Conservation (phyloP, 2,113 vertebrate species). For the Sylvicapra grimmia region DNA sequence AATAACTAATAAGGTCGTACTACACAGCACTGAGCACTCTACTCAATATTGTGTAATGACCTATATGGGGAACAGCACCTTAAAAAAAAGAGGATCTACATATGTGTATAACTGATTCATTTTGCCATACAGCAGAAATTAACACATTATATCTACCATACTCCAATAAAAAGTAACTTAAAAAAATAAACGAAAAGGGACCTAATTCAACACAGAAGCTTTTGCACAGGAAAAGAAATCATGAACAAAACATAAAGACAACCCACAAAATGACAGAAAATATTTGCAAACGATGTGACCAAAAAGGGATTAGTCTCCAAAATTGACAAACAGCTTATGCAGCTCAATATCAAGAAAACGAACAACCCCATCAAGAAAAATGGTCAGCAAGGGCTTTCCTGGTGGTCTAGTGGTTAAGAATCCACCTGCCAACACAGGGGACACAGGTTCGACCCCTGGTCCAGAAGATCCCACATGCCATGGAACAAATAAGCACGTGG, state of each 20-base stretch:
- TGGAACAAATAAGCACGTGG: not conserved
- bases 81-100: not conserved
- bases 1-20: not conserved
- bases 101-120: not conserved
- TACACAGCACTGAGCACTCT: not conserved
- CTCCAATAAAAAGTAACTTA: not conserved
- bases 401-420: not conserved
- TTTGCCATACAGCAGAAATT: not conserved
- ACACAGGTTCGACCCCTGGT: not conserved
- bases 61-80: not conserved
- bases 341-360: not conserved
- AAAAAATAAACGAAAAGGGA: not conserved
- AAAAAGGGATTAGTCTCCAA: not conserved
- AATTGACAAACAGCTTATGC: not conserved
- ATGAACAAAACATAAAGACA: not conserved
- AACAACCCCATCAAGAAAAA: not conserved
- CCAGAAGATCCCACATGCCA: not conserved
- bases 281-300: not conserved
- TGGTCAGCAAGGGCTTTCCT: not conserved
- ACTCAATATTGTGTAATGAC: not conserved
- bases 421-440: not conserved
- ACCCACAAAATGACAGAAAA: not conserved
- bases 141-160: not conserved
- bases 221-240: not conserved
- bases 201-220: not conserved